Conservation (phyloP, 2,797 vertebrate species). For the Enteromius fasciolatus region DNA sequence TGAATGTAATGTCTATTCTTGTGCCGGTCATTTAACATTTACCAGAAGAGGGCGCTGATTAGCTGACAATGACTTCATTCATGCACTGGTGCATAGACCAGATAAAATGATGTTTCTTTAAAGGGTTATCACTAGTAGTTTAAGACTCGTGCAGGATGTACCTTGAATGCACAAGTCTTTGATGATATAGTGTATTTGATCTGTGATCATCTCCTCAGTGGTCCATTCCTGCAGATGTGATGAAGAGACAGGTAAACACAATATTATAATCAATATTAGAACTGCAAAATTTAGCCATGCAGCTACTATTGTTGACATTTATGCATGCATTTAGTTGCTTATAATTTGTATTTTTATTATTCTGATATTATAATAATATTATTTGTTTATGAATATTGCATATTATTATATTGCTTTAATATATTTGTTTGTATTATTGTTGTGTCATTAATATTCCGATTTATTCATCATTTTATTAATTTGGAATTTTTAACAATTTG, state of each 20-base stretch:
- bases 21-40: not conserved
- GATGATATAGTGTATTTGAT: slow-evolving; percentile 54
- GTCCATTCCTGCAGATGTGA: slow-evolving; percentile 15
- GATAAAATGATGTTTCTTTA: not conserved
- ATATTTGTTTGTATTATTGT: too few species aligned
- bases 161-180: slow-evolving; percentile 29
- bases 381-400: too few species aligned
- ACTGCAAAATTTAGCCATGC: not conserved
- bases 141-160: not conserved
- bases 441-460: too few species aligned
- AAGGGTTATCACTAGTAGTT: not conserved
- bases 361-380: too few species aligned
- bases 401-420: too few species aligned
- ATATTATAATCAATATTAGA: not conserved
- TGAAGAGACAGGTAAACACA: slow-evolving; percentile 40
- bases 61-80: not conserved
- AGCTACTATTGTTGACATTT: not conserved
- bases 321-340: not conserved
- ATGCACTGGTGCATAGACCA: not conserved
- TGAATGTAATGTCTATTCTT: not conserved
- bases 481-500: too few species aligned
- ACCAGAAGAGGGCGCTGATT: slow-evolving; percentile 3
- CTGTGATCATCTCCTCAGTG: not conserved
- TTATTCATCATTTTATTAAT: too few species aligned
- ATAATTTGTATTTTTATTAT: not conserved